Conservation (phyloP, 2,113 vertebrate species). For the Gymnogyps californianus region DNA sequence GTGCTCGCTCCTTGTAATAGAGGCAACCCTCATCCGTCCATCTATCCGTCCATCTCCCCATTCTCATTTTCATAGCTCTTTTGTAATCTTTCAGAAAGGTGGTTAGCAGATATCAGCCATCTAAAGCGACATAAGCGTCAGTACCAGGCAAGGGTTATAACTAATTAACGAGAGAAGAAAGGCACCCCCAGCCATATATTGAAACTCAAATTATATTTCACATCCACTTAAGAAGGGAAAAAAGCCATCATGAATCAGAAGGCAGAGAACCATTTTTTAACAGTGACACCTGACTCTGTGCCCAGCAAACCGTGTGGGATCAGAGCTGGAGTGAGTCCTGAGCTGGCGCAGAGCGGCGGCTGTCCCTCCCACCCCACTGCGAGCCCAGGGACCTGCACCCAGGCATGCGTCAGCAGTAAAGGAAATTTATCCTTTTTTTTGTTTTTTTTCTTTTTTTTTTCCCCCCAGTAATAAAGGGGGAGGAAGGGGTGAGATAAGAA, state of each 20-base stretch:
- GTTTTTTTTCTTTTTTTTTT: not conserved
- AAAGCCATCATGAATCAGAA: not conserved
- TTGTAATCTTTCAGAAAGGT: not conserved
- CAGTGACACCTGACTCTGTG: not conserved
- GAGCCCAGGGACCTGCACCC: not conserved
- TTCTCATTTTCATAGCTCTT: not conserved
- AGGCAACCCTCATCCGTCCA: not conserved
- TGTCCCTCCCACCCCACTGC: not conserved
- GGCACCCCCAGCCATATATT: not conserved
- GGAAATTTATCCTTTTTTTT: not conserved
- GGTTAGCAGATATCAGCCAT: not conserved
- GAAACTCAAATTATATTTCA: constrained; percentile 23
- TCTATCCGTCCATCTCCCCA: not conserved
- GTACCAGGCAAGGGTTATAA: not conserved
- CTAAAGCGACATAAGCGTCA: not conserved
- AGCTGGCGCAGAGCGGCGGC: fast-evolving
- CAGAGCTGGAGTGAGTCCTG: not conserved
- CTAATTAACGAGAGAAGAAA: not conserved
- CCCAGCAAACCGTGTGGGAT: not conserved
- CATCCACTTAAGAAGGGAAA: not conserved
- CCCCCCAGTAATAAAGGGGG: not conserved
- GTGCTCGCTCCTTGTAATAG: not conserved
- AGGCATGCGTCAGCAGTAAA: not conserved
- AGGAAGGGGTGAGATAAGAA: constrained; percentile 28
- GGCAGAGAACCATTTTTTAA: not conserved